These are phyloP conservation scores for Gymnosoma rotundatum DNA, from an alignment of 2,888 invertebrate species.

Conservation along the genomic window DNA sequence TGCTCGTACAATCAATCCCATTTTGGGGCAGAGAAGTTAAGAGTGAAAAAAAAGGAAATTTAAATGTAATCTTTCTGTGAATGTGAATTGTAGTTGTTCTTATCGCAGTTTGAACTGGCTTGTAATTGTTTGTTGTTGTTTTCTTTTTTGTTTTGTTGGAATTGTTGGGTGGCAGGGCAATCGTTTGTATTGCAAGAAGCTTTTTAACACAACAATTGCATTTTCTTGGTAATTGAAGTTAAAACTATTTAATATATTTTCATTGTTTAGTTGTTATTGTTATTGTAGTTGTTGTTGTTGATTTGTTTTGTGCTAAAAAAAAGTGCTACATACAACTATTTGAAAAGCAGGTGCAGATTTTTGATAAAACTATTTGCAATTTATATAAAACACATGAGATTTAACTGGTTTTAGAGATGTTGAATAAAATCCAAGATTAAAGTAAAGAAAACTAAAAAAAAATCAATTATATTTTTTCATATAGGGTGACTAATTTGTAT, in stretches of 20 bases:
- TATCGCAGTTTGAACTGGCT: conserved; percentile 34
- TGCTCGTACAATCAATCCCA: too few species aligned
- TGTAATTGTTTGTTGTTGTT: conserved; percentile 20
- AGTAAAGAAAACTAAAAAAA: background rate
- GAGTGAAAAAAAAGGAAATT: background rate
- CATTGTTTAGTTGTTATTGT: conserved; percentile 19
- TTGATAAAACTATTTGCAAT: background rate
- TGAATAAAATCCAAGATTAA: background rate
- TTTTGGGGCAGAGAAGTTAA: background rate
- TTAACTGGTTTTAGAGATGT: background rate
- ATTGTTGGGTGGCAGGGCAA: background rate
- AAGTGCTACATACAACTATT: background rate
- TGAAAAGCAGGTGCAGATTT: conserved; percentile 40
- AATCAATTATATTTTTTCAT: background rate
- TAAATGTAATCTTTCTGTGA: background rate
- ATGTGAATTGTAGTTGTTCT: background rate
- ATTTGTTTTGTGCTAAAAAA: background rate
- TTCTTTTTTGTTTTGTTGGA: background rate
- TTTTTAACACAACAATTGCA: conserved; percentile 33
- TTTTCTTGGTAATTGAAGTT: conserved; percentile 53
- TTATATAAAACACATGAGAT: background rate
- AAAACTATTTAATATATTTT: conserved; percentile 45
- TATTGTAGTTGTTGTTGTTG: background rate
- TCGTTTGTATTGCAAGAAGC: conserved; percentile 9
- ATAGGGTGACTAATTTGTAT: background rate